Percentiles rank a stretch among this genome's conserved stretches.
Evolutionary conservation across 30 jellyfish, hydroid and myxozoan genomes (phyloP).

Genomic region (Clytia hemisphaerica): DNA sequence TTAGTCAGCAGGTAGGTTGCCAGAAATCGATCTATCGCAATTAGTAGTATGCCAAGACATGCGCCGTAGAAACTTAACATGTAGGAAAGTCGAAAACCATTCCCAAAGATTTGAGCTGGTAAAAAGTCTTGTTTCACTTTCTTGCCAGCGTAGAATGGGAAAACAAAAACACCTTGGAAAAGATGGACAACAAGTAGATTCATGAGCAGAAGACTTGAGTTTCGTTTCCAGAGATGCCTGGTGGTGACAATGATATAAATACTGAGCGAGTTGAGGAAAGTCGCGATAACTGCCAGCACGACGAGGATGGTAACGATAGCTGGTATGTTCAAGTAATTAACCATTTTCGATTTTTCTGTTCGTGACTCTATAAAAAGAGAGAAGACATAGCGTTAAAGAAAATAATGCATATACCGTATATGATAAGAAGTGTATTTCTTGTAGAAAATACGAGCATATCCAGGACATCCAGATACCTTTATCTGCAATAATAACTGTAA

Average conservation of each 20-base stretch:
- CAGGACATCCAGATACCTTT: no score
- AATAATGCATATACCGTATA: no score
- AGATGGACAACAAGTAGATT: slow-evolving; percentile 53
- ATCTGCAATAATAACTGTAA: no score
- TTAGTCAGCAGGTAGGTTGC: slow-evolving; percentile 47
- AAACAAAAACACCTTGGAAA: slow-evolving; percentile 68
- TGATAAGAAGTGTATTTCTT: no score
- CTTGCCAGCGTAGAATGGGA: slow-evolving; percentile 67
- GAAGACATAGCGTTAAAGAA: no score
- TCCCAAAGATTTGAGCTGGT: slow-evolving; percentile 18
- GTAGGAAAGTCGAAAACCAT: slow-evolving; percentile 69
- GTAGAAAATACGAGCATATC: no score
- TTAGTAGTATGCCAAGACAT: slow-evolving; percentile 43
- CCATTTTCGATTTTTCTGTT: no score
- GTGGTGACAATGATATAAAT: slow-evolving; percentile 27
- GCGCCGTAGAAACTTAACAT: slow-evolving; percentile 67
- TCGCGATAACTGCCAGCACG: slow-evolving; percentile 21
- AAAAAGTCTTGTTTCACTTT: neutral
- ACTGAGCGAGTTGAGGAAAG: slow-evolving; percentile 11
- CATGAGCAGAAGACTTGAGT: slow-evolving; percentile 19
- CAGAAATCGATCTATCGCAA: slow-evolving; percentile 61
- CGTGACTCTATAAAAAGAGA: no score
- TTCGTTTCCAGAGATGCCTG: neutral
- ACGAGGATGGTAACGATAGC: slow-evolving; percentile 18
- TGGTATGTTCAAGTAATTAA: slow-evolving; percentile 20